Percentiles rank a stretch among this genome's conserved stretches.
phyloP scores from a whole-genome alignment of 2,113 vertebrate genomes.

The Tiliqua scincoides region DNA sequence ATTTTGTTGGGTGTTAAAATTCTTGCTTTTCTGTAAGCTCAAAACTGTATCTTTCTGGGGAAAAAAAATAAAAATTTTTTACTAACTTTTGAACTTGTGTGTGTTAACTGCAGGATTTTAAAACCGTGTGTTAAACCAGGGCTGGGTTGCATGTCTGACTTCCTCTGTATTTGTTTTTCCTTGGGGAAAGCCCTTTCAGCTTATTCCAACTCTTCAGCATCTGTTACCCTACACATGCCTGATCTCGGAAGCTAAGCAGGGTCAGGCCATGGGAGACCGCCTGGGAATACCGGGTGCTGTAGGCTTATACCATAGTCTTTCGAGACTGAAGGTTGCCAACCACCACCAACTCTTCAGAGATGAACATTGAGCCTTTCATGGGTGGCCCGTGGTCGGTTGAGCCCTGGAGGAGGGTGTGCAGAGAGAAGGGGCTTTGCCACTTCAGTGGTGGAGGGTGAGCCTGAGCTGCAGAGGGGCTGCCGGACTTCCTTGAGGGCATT shows the following conservation, averaged over 20 bases:
- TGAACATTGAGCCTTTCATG: not conserved
- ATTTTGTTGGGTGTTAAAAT: constrained; percentile 10
- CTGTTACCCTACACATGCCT: no score
- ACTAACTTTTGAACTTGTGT: not conserved
- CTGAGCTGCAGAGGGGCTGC: no score
- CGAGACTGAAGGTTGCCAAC: no score
- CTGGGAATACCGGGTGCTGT: no score
- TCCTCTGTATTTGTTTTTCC: not conserved
- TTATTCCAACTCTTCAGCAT: no score
- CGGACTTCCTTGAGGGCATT: no score
- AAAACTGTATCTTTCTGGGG: constrained; percentile 8
- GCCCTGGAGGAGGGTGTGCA: not conserved
- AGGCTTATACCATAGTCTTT: no score
- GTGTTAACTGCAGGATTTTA: not conserved
- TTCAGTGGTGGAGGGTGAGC: not conserved
- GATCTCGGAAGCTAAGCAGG: no score
- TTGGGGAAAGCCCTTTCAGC: not conserved
- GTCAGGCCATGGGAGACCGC: no score
- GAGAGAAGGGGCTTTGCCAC: not conserved
- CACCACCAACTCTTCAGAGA: not conserved
- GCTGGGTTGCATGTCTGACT: no score
- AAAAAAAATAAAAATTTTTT: not conserved
- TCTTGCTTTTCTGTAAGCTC: not conserved
- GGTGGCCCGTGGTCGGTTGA: not conserved
- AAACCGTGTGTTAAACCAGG: not conserved